Percentiles rank a stretch among this genome's conserved stretches.
Conservation (phyloP, 2,888 invertebrate genomes). For the Merodon equestris region DNA sequence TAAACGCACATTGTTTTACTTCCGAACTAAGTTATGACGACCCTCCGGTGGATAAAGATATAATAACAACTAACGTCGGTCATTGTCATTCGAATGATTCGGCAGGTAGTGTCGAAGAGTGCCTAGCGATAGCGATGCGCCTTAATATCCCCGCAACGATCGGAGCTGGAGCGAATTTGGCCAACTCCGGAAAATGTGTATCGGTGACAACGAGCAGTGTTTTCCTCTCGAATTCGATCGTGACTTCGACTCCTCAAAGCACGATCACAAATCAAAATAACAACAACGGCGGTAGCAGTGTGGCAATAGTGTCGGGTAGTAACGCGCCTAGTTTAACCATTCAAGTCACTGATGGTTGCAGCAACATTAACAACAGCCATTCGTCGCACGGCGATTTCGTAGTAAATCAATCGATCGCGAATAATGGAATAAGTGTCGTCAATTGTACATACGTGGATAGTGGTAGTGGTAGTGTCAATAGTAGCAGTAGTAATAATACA, state of each 20-base stretch:
- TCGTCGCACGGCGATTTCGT: conserved; percentile 56
- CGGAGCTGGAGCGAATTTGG: conserved; percentile 69
- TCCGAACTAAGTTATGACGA: conserved; percentile 32
- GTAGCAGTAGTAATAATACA: conserved; percentile 69
- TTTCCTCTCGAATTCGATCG: conserved; percentile 72
- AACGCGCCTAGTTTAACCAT: conserved; percentile 77
- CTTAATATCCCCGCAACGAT: conserved; percentile 75
- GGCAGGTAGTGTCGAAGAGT: conserved; percentile 54
- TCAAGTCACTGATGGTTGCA: conserved; percentile 76
- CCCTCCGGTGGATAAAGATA: conserved; percentile 46
- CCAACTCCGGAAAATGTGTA: conserved; percentile 53
- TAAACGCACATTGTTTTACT: background rate
- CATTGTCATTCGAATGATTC: conserved; percentile 47
- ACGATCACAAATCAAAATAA: conserved; percentile 28
- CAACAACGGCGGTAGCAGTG: conserved; percentile 64
- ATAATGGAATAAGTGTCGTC: conserved; percentile 77
- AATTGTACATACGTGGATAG: conserved; percentile 74
- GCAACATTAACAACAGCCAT: conserved; percentile 66
- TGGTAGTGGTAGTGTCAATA: conserved; percentile 67
- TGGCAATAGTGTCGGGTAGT: conserved; percentile 69
- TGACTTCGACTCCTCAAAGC: conserved; percentile 26
- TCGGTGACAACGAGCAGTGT: conserved; percentile 73
- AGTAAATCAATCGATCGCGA: conserved; percentile 73
- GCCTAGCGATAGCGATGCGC: conserved; percentile 73
- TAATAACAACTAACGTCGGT: conserved; percentile 22